A percentile compares a stretch with the other conserved stretches of the same genome.
These are phyloP conservation scores for Xerus rutilus DNA, from an alignment of 2,797 vertebrate species.

Conservation along the genomic window DNA sequence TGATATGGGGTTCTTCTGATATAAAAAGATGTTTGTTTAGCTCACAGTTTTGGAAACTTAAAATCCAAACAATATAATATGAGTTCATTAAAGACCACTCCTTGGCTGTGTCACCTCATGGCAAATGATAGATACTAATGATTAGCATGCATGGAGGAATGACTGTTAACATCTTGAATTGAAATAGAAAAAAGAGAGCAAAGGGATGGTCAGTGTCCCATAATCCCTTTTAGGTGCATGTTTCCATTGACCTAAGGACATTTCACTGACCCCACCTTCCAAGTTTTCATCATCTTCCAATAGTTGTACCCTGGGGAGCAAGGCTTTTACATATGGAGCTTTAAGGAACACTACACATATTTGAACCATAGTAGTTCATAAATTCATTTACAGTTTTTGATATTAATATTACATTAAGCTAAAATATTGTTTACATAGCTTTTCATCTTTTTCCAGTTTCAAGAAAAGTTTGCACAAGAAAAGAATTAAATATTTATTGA, in stretches of 20 bases:
- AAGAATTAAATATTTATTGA: constrained; percentile 8
- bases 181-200: background rate
- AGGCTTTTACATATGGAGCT: background rate
- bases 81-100: background rate
- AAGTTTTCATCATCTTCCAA: background rate
- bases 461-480: constrained; percentile 17
- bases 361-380: background rate
- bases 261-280: background rate
- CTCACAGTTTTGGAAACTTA: background rate
- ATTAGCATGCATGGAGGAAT: background rate
- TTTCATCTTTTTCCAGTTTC: background rate
- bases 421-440: background rate
- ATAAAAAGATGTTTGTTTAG: background rate
- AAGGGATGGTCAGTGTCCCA: background rate
- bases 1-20: background rate
- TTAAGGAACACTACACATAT: background rate
- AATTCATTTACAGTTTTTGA: constrained; percentile 24
- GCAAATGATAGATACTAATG: background rate
- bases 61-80: background rate
- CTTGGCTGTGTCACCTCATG: background rate
- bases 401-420: background rate
- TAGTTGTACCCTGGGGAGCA: background rate
- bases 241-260: background rate
- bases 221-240: background rate
- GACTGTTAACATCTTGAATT: background rate